Conservation (phyloP, 1,140 invertebrate species). For the Procambarus clarkii region DNA sequence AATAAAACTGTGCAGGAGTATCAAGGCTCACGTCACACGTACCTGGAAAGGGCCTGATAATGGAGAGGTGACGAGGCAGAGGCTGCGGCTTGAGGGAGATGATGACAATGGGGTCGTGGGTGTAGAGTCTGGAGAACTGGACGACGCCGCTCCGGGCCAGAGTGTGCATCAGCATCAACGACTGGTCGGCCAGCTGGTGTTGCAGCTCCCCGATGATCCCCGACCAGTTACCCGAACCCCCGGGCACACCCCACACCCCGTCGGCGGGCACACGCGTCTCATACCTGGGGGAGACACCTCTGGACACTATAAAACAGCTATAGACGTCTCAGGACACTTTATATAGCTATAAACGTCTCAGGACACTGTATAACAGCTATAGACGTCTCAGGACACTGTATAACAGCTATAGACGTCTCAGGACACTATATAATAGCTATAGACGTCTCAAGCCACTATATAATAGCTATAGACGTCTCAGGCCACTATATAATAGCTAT, state of each 20-base stretch:
- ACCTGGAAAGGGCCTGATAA: not conserved
- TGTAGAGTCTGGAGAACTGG: constrained; percentile 32
- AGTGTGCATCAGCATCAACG: not conserved
- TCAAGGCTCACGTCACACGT: not conserved
- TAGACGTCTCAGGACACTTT: too few species aligned
- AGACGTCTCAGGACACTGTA: too few species aligned
- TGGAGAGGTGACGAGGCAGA: constrained; percentile 17
- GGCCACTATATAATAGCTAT: too few species aligned
- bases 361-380: too few species aligned
- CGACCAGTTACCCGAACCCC: not conserved
- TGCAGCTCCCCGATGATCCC: constrained; percentile 22
- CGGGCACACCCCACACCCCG: constrained; percentile 19
- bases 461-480: too few species aligned
- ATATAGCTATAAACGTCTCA: too few species aligned
- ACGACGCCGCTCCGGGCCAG: not conserved
- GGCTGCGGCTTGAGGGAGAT: constrained; percentile 26
- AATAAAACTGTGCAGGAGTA: too few species aligned
- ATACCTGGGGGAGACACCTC: constrained; percentile 33
- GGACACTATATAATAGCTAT: too few species aligned
- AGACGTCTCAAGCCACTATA: too few species aligned
- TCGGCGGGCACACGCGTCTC: constrained; percentile 25
- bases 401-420: too few species aligned
- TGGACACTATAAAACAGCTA: too few species aligned
- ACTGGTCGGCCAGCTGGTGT: constrained; percentile 33
- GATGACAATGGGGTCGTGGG: constrained; percentile 30